Conservation (phyloP, 2,113 vertebrate genomes). For the Bombycilla garrulus region DNA sequence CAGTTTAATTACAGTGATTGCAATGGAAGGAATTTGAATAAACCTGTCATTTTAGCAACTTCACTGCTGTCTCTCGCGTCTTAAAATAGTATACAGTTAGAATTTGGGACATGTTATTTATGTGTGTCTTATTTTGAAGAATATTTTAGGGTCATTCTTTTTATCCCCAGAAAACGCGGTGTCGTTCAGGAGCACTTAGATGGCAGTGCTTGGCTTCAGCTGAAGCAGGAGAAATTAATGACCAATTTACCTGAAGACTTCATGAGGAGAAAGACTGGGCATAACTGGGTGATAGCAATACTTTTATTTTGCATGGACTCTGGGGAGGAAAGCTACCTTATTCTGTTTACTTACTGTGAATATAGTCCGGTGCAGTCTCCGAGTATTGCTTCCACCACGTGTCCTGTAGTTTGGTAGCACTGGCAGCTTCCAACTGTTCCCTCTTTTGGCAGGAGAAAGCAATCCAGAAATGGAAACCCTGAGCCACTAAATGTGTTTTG, state of each 20-base stretch:
- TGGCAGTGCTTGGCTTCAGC: background rate
- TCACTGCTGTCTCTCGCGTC: background rate
- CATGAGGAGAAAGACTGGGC: background rate
- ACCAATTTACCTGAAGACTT: background rate
- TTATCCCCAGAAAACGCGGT: background rate
- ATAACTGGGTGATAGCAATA: background rate
- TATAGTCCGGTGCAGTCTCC: background rate
- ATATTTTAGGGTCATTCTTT: background rate
- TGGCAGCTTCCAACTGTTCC: background rate
- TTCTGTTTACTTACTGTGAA: slow-evolving; percentile 17
- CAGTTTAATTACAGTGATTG: slow-evolving; percentile 74
- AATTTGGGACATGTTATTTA: background rate
- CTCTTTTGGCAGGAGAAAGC: background rate
- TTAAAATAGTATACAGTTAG: background rate
- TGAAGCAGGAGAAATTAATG: background rate
- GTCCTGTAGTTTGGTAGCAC: background rate
- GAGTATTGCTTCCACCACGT: background rate
- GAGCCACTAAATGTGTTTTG: background rate
- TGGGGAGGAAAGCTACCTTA: background rate
- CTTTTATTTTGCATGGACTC: background rate
- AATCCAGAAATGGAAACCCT: background rate
- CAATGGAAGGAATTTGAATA: slow-evolving; percentile 39
- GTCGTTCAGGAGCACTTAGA: background rate
- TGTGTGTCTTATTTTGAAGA: background rate
- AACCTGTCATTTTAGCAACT: slow-evolving; percentile 14